A percentile compares a stretch with the other conserved stretches of the same genome.
Evolutionary conservation across 2,888 invertebrate genomes (phyloP).

Genomic region (Parnassius apollo): DNA sequence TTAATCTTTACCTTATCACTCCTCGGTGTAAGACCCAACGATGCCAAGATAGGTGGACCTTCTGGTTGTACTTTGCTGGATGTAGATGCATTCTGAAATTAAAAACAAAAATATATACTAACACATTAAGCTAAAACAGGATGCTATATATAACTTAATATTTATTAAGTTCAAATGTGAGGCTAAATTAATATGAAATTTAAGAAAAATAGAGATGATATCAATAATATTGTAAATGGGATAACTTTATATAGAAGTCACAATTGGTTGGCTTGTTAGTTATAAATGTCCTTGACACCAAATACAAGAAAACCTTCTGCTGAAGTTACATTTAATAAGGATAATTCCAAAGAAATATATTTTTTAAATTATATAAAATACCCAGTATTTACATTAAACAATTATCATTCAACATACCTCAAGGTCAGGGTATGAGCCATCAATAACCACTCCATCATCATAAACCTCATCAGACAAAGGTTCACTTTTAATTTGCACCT

Average conservation of each 20-base stretch:
- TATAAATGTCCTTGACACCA: constrained; percentile 67
- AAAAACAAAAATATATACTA: not conserved
- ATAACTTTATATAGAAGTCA: not conserved
- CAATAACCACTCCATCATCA: constrained; percentile 79
- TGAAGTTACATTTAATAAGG: constrained; percentile 21
- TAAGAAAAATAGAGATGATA: no score
- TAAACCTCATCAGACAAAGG: constrained; percentile 77
- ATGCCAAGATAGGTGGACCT: constrained; percentile 77
- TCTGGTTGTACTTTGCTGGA: constrained; percentile 68
- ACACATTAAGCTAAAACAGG: not conserved
- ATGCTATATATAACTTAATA: not conserved
- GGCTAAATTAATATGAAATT: not conserved
- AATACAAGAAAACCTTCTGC: constrained; percentile 25
- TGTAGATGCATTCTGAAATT: constrained; percentile 55
- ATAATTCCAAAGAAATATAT: no score
- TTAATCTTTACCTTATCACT: constrained; percentile 78
- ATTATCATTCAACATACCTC: constrained; percentile 61
- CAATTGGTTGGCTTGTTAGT: constrained; percentile 26
- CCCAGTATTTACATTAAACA: not conserved
- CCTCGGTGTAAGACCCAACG: constrained; percentile 75
- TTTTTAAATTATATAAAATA: no score
- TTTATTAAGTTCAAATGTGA: no score
- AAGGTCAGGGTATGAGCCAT: constrained; percentile 68
- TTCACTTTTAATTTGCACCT: constrained; percentile 81
- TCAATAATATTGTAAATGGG: not conserved